phyloP scores from a whole-genome alignment of 2,888 invertebrate species.

The Chrysomela aeneicollis region DNA sequence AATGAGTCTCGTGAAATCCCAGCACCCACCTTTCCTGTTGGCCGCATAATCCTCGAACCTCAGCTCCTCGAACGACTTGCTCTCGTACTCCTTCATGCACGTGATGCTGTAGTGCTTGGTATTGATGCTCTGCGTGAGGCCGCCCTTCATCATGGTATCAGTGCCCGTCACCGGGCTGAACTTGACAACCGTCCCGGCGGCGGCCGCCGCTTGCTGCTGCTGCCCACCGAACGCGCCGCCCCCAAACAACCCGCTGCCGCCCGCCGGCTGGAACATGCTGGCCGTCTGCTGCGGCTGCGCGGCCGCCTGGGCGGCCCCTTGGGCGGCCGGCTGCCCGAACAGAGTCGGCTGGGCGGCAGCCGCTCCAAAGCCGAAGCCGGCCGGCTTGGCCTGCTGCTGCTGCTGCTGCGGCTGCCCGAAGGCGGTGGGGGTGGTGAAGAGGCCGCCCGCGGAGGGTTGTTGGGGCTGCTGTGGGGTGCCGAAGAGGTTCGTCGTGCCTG shows the following conservation, averaged over 20 bases:
- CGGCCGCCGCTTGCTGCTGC: conserved; percentile 29
- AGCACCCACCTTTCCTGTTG: conserved; percentile 78
- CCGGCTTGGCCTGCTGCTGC: conserved; percentile 63
- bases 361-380: conserved; percentile 69
- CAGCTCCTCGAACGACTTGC: conserved; percentile 93
- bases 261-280: conserved; percentile 51
- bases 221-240: neutral
- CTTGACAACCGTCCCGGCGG: conserved; percentile 84
- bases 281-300: conserved; percentile 52
- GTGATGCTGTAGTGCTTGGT: conserved; percentile 97
- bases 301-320: neutral
- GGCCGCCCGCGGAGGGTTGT: conserved; percentile 64
- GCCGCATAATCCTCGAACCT: conserved; percentile 92
- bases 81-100: conserved; percentile 98
- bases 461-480: conserved; percentile 63
- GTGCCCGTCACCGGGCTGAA: conserved; percentile 87
- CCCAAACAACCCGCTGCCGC: conserved; percentile 25
- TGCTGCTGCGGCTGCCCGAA: too few species aligned
- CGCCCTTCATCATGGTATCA: conserved; percentile 91
- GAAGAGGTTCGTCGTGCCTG: conserved; percentile 54
- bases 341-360: conserved; percentile 54
- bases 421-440: conserved; percentile 70
- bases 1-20: too few species aligned
- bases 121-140: conserved; percentile 83
- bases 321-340: conserved; percentile 67